Base-by-base conservation (phyloP, 2,113 vertebrate genomes). In the Todiramphus saurophagus region DNA sequence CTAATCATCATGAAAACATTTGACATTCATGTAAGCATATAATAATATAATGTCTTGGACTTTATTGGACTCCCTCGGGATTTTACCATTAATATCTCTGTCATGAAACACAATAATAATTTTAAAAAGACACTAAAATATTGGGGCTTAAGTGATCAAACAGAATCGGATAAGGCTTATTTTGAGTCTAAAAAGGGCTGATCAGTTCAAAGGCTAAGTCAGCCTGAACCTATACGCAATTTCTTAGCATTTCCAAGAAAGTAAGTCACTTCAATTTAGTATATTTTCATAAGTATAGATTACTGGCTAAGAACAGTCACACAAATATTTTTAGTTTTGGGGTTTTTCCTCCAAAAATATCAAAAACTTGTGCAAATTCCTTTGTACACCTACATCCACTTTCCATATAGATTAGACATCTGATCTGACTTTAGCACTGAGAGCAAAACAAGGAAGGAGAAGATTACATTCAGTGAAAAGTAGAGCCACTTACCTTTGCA, bases 281-380 rank as follows among this genome's bases (percentile, higher is more conserved):
- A 17, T 23, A 25, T 72, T 39, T 72, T 25, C 13, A 3, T 50
- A 59, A 63, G 9, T 28, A 59, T 13, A 66, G 4, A 55, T 79
- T 81, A 76, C 11, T 41, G 27, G 6, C 13, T 62, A 60, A 69
- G 39, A 85, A 43, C 7, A 70, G 6, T 27, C 7, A 44, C 13
- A 16, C 1, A 3, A 10, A 10, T 56, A 17, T 53, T 48, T 70
- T 56, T 46, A 20, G 0, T 3, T 23, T 13, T 18, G 7, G 1
- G 0, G n/a, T 51, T 51, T 11, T 11, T 5, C 1, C 5, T 4
- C 0, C 15, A 43, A 43, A 43, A 43, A 43, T 43, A 43, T 43
- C 1, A 7, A 62, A 76, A 66, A 46, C 37, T 46, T 12, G 2
- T 60, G 11, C 25, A 93, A 73, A 77, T 68, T 2, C 0, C 64